A percentile compares a stretch with the other conserved stretches of the same genome.
phyloP scores from a whole-genome alignment of 2,113 vertebrate species.

The Pristiophorus japonicus region DNA sequence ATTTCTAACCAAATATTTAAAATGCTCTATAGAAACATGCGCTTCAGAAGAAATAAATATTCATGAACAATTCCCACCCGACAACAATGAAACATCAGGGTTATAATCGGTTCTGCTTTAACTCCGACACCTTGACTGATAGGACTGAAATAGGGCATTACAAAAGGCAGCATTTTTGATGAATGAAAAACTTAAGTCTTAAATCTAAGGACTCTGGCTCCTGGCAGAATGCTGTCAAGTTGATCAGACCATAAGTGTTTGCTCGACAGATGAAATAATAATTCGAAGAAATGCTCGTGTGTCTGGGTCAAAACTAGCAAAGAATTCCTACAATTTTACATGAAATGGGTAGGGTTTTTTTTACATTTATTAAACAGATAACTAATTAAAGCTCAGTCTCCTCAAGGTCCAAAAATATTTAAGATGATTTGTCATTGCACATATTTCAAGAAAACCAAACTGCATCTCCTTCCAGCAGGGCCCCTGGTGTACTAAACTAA shows the following conservation, averaged over 20 bases:
- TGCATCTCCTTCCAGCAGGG: not conserved
- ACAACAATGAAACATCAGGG: not conserved
- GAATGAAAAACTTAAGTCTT: not conserved
- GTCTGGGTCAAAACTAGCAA: not conserved
- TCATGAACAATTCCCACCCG: not conserved
- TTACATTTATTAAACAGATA: not conserved
- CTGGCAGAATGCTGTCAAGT: not conserved
- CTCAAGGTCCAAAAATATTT: not conserved
- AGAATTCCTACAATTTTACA: too few relatives aligned
- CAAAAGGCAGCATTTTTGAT: not conserved
- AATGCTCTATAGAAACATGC: not conserved
- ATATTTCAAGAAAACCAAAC: not conserved
- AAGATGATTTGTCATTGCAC: not conserved
- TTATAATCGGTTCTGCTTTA: not conserved
- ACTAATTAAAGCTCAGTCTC: not conserved
- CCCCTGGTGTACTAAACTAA: not conserved
- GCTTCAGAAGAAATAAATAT: not conserved
- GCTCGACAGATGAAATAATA: not conserved
- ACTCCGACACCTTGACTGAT: not conserved
- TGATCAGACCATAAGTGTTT: not conserved
- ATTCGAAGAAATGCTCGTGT: not conserved
- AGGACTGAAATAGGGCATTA: not conserved
- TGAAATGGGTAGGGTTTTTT: too few relatives aligned
- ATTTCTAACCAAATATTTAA: not conserved
- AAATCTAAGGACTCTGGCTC: not conserved